Conservation (phyloP, 2,113 vertebrate species). For the Corvus moneduloides region DNA sequence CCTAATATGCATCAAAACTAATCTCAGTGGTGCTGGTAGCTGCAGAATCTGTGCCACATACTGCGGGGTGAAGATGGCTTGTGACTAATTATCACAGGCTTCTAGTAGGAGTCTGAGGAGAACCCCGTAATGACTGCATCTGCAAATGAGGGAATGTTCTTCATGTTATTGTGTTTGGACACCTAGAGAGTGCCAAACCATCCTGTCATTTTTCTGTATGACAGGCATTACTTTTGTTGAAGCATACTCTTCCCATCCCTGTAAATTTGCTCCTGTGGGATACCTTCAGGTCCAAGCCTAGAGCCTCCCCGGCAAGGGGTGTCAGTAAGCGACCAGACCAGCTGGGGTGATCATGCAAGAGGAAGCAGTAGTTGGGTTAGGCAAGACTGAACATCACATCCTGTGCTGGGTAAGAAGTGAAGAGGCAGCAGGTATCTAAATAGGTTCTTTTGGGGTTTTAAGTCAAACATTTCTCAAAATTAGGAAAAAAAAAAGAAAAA, state of each 20-base stretch:
- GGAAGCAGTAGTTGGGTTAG: neutral
- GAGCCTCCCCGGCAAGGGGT: neutral
- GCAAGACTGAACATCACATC: neutral
- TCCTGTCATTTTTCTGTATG: neutral
- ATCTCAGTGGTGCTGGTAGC: neutral
- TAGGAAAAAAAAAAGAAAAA: neutral
- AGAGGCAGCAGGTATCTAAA: neutral
- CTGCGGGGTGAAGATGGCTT: neutral
- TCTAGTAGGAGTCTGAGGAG: neutral
- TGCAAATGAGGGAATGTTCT: neutral
- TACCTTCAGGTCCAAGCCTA: neutral
- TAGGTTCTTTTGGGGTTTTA: neutral
- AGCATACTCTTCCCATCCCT: neutral
- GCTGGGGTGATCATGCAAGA: neutral
- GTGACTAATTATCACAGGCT: neutral
- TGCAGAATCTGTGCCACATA: neutral
- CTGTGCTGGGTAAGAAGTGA: neutral
- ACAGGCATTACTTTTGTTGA: neutral
- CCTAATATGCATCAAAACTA: neutral
- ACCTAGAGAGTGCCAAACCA: neutral
- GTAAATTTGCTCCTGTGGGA: neutral
- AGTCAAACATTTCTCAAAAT: neutral
- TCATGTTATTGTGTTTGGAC: neutral
- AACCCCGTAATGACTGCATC: neutral
- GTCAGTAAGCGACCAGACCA: accelerated